Evolutionary conservation across 2,113 vertebrate genomes (phyloP).

Genomic region (Dendropsophus ebraccatus): DNA sequence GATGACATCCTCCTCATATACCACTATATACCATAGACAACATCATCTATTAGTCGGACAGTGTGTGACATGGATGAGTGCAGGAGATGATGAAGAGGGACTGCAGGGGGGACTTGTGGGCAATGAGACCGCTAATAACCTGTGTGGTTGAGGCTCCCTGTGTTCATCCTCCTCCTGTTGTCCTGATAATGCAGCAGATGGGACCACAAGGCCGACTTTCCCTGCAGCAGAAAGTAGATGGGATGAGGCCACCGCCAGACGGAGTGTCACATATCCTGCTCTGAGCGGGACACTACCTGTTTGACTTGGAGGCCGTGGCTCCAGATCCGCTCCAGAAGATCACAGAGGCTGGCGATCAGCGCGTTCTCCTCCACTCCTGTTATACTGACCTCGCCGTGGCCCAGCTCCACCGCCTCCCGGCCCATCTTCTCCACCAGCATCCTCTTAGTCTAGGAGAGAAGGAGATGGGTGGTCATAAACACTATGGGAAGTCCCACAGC

Average conservation of each 20-base stretch:
- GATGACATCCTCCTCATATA: too few species aligned
- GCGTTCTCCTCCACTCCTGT: conserved; percentile 86
- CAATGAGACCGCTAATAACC: conserved; percentile 70
- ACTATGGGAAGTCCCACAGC: too few species aligned
- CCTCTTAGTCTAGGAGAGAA: conserved; percentile 75
- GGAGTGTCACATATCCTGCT: neutral
- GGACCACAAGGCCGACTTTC: conserved; percentile 97
- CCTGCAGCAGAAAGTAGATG: conserved; percentile 72
- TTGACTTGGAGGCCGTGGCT: conserved; percentile 83
- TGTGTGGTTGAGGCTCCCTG: conserved; percentile 85
- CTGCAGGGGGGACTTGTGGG: too few species aligned
- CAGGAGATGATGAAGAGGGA: too few species aligned
- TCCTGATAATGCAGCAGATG: conserved; percentile 95
- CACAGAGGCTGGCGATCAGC: conserved; percentile 82
- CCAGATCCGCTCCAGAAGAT: conserved; percentile 84
- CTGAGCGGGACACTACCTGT: conserved; percentile 70
- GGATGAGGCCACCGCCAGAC: neutral
- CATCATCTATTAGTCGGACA: too few species aligned
- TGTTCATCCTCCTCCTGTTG: conserved; percentile 87
- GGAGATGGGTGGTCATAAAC: too few species aligned
- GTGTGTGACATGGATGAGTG: too few species aligned
- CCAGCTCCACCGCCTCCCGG: conserved; percentile 82
- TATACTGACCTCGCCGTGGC: conserved; percentile 83
- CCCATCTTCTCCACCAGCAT: conserved; percentile 87
- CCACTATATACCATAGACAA: too few species aligned